These are phyloP conservation scores for Margaritifera margaritifera DNA, from an alignment of 2,888 invertebrate genomes.

Conservation along the genomic window DNA sequence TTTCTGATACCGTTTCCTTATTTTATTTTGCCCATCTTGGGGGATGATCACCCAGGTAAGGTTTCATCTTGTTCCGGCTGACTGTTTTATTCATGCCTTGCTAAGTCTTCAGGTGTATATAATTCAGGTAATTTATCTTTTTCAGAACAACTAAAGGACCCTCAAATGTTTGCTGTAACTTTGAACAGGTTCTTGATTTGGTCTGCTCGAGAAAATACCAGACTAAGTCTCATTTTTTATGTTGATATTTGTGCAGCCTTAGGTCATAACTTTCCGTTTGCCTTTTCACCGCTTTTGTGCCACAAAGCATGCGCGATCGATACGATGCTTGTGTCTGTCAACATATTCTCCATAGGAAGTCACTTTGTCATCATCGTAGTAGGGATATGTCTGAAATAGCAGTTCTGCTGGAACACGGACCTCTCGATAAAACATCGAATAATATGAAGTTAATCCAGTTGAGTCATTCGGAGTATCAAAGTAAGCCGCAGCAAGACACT, in stretches of 20 bases:
- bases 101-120: neutral
- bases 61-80: neutral
- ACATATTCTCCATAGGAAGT: neutral
- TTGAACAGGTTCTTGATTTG: neutral
- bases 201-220: slow-evolving; percentile 5
- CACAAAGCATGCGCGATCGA: neutral
- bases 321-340: neutral
- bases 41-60: neutral
- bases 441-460: slow-evolving; percentile 19
- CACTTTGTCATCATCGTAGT: neutral
- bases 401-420: slow-evolving; percentile 17
- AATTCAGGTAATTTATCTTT: neutral
- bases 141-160: slow-evolving; percentile 1
- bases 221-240: slow-evolving; percentile 1
- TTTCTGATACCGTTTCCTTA: no score
- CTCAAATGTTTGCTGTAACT: neutral
- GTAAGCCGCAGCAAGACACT: slow-evolving; percentile 15
- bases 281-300: slow-evolving; percentile 2
- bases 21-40: slow-evolving; percentile 1
- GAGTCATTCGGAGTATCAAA: slow-evolving; percentile 15
- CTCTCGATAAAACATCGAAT: slow-evolving; percentile 14
- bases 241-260: neutral
- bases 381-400: slow-evolving; percentile 1
- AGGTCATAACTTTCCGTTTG: neutral
- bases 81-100: neutral